Base-by-base conservation (phyloP, 2,888 invertebrate genomes). In the Arge pagana region DNA sequence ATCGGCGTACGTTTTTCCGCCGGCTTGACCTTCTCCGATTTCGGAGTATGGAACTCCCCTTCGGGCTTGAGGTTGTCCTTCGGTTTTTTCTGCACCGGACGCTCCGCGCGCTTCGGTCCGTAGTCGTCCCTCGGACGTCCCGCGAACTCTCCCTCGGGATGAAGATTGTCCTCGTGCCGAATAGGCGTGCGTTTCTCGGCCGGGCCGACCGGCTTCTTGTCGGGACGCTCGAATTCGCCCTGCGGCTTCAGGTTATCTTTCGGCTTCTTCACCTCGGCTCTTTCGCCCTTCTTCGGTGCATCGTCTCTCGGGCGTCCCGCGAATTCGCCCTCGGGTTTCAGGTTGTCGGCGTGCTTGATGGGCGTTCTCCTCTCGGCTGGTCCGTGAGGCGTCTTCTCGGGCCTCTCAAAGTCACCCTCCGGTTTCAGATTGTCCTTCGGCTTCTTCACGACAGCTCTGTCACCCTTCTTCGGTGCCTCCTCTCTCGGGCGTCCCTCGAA, bases 201-300 rank as follows among this genome's bases (percentile, higher is more conserved):
- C 16, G 77, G 81, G 54, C 80, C 80, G 62, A 84, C 80, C 50
- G 81, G 82, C 3, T 75, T 79, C 69, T 79, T 83, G 56, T 77
- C 72, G 1, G 79, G 82, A 19, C 77, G 68, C 49, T 83, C 79
- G 69, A 78, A 71, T 62, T 78, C 82, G 0, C 86, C 82, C 60
- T 86, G 84, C 0, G 84, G 82, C 36, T 71, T 75, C 0, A 86
- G 65, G 67, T 87, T 84, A 61, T 86, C 85, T 6, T 71, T 57
- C 65, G 69, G 35, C 55, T 74, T 81, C 43, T 78, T 78, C 35
- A 81, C 80, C 4, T 78, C 71, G 31, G 80, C 77, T 63, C 79
- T 80, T 71, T 76, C 61, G 49, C 77, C 76, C 16, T 33, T 45
- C 7, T 51, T 69, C 0, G 76, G 78, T 10, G 72, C 45, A 2